phyloP scores from a whole-genome alignment of 2,113 vertebrate genomes.

The Ondatra zibethicus region DNA sequence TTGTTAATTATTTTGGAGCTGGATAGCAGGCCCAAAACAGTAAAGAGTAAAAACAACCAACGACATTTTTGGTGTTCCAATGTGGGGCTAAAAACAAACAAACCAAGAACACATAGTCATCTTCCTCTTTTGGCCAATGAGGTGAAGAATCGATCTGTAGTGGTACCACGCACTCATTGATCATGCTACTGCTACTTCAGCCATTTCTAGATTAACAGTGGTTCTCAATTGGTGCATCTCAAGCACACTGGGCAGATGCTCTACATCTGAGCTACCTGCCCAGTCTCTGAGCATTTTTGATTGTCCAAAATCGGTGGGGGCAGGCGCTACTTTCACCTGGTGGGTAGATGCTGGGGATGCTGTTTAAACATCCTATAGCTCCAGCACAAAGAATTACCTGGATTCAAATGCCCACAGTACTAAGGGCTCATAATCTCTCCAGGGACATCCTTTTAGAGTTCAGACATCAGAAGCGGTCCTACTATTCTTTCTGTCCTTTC shows the following conservation, averaged over 20 bases:
- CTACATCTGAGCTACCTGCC: background rate
- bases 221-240: background rate
- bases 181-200: background rate
- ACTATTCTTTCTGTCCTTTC: background rate
- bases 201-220: background rate
- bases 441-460: background rate
- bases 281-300: background rate
- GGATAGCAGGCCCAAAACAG: too few relatives aligned
- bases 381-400: fast-evolving
- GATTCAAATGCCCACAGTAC: fast-evolving
- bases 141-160: background rate
- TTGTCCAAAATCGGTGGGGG: background rate
- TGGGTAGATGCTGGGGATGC: background rate
- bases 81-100: too few relatives aligned
- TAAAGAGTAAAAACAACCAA: too few relatives aligned
- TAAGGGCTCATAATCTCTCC: background rate
- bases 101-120: too few relatives aligned
- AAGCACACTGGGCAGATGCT: background rate
- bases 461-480: background rate
- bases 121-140: background rate
- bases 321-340: background rate
- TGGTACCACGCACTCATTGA: background rate
- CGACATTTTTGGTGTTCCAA: too few relatives aligned
- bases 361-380: background rate
- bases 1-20: too few relatives aligned